Evolutionary conservation across 1,140 invertebrate species (phyloP), one percentile per base, ranked within the genome.

Genomic region (Hycleus phaleratus): DNA sequence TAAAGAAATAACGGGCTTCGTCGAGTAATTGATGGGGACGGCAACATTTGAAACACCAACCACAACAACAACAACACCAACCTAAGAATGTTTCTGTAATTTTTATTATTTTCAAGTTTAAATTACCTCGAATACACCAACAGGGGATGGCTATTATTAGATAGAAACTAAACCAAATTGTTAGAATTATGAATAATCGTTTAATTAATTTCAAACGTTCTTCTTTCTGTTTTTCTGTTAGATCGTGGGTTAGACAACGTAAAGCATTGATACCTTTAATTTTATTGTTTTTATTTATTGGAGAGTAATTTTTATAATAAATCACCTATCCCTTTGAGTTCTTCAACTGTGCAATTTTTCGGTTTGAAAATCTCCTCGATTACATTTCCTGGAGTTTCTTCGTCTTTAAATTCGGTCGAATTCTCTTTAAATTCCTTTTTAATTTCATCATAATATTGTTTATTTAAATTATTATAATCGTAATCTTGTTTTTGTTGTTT

Each of bases 11-110:
- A 52, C 71, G 71, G 9, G 67, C 61, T 46, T 66, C 62, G 43
- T 74, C 66, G 39, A 73, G 72, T 45, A 54, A 45, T 50, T 63
- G 38, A 12, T 51, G 46, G 9, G 71, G 72, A 58, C 59, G 60
- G 51, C 71, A 74, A 38, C 65, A 67, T 62, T 68, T 66, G 48
- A 66, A 73, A 47, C 59, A 46, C 32, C 40, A 42, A 6, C 5
- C 9, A 26, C 65, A 73, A 52, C 71, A 74, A 54, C 71, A 73
- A 47, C 71, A 73, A 50, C 71, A 72, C 71, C 70, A 74, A 26
- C 69, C 70, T 72, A 58, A 50, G 62, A 56, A 48, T 59, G 26
- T 47, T 7, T 38, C 6, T 26, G n/a, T 10, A 47, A 26, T 52
- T 32, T 24, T 39, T 48, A 26, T 39, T 26, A 49, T 18, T 54